Base-by-base conservation (phyloP, 2,888 invertebrate genomes). In the Gasteruption jaculator region DNA sequence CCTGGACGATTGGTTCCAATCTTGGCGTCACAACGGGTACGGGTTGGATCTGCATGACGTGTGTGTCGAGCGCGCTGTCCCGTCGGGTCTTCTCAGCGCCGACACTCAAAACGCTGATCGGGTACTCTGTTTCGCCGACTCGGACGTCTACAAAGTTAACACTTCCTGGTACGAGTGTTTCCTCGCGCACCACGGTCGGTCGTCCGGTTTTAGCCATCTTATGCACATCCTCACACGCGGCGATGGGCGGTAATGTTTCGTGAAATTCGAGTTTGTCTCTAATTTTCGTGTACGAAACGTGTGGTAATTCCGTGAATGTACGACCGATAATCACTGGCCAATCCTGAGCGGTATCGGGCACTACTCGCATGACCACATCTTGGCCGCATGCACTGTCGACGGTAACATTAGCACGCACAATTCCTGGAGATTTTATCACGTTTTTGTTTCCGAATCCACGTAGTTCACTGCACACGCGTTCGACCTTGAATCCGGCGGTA, bases 261-360 rank as follows among this genome's bases (percentile, higher is more conserved):
- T 37, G 21, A 12, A 43, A 43, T 2, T 30, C 25, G 25, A 38
- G 31, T 22, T 31, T 16, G 5, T 43, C 31, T 4, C 33, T 39
- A 2, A 43, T 30, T 27, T 43, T 36, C 18, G 25, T 26, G 14
- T 49, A 50, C 2, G 39, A 43, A 5, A 55, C 27, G 15, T 52
- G 38, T 4, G 48, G 38, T 16, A 48, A 29, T 6, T 54, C 55
- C 1, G 48, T 53, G 15, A 42, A 51, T 1, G 49, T 49, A 10
- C 55, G 43, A 6, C 56, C 53, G 4, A 56, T 46, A 19, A 55
- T 43, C n/a, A 58, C 12, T 16, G 54, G 54, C 3, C 43, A 35
- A 4, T 46, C 40, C 34, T 56, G 54, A 5, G 43, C 49, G 16
- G 52, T 36, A 34, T 58, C 54, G 6, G 53, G 52, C 15, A 58